Evolutionary conservation across 2,113 vertebrate species (phyloP).

Genomic region (Morone chrysops): DNA sequence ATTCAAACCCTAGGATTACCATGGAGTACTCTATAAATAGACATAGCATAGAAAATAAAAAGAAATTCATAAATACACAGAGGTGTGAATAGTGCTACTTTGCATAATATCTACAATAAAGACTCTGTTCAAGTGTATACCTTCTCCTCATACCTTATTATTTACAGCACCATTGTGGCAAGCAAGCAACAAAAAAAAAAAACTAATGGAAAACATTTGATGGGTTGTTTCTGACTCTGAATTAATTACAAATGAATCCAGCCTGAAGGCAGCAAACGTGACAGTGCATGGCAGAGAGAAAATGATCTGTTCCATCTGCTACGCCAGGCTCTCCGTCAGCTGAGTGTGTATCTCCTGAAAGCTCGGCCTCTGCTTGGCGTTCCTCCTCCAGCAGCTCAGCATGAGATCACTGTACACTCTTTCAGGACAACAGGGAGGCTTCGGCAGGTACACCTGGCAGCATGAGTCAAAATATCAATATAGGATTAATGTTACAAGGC

Average conservation of each 20-base stretch:
- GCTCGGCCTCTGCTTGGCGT: conserved; percentile 93
- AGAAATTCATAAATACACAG: conserved; percentile 64
- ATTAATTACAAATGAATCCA: conserved; percentile 8
- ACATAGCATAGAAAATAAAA: conserved; percentile 36
- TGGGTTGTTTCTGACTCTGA: background rate
- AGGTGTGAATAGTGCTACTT: conserved; percentile 39
- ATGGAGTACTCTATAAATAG: conserved; percentile 53
- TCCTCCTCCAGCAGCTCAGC: conserved; percentile 96
- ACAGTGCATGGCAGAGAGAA: conserved; percentile 5
- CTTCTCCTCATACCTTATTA: conserved; percentile 14
- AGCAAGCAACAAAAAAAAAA: background rate
- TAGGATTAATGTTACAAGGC: background rate
- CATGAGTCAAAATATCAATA: background rate
- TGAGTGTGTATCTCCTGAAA: conserved; percentile 92
- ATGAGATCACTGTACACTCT: conserved; percentile 90
- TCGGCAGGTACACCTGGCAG: conserved; percentile 91
- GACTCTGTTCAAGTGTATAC: conserved; percentile 48
- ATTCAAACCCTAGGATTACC: conserved; percentile 27
- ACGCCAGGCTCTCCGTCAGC: conserved; percentile 84
- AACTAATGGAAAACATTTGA: conserved; percentile 21
- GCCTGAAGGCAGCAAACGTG: conserved; percentile 1
- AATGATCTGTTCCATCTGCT: conserved; percentile 52
- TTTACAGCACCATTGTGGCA: conserved; percentile 43
- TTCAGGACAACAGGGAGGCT: conserved; percentile 92
- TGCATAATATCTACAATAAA: conserved; percentile 53